Conservation (phyloP, 2,797 vertebrate genomes). For the Hephaestus fuliginosus region DNA sequence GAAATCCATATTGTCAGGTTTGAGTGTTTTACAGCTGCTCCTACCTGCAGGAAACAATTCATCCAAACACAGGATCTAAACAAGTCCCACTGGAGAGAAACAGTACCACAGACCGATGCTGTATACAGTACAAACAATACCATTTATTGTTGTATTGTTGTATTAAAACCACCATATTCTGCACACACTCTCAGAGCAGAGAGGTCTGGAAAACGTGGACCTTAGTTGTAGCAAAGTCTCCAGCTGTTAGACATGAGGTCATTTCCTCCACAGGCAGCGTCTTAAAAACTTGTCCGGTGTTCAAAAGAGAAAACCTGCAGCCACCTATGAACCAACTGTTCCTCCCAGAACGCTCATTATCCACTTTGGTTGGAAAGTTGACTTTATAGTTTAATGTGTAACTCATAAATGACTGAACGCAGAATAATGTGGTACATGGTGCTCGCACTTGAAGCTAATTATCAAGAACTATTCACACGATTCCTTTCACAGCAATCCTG, state of each 20-base stretch:
- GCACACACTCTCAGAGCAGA: neutral
- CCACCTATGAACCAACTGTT: slow-evolving; percentile 7
- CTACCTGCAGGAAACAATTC: neutral
- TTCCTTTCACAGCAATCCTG: neutral
- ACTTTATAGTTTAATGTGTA: neutral
- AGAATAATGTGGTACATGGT: neutral
- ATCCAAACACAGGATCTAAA: neutral
- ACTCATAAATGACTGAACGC: slow-evolving; percentile 1
- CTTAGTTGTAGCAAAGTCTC: slow-evolving; percentile 36
- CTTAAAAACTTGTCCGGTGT: slow-evolving; percentile 47
- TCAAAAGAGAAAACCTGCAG: slow-evolving; percentile 42
- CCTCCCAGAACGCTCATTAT: neutral
- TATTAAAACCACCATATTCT: slow-evolving; percentile 16
- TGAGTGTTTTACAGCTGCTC: neutral
- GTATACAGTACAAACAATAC: neutral
- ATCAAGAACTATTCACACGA: neutral
- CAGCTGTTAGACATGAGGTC: slow-evolving; percentile 71
- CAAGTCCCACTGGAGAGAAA: neutral
- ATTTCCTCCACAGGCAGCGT: slow-evolving; percentile 63
- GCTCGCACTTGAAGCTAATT: neutral
- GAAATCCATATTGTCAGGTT: neutral
- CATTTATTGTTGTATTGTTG: too few species aligned
- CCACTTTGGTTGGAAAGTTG: neutral
- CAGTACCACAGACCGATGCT: neutral
- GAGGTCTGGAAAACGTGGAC: slow-evolving; percentile 66